phyloP scores from a whole-genome alignment of 2,888 invertebrate species.

The Reticulitermes lucifugus region DNA sequence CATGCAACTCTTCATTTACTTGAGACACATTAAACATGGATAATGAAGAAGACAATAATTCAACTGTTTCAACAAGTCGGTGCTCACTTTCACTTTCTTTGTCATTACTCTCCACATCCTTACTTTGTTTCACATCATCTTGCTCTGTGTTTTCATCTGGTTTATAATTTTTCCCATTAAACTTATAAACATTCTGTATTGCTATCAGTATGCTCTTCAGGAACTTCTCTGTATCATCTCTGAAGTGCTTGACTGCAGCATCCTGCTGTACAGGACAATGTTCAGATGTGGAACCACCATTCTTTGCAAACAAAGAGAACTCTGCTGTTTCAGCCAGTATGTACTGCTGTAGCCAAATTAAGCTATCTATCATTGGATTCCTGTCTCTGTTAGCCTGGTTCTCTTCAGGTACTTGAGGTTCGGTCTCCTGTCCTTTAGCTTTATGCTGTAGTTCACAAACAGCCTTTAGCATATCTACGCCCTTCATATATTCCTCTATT shows the following conservation, averaged over 20 bases:
- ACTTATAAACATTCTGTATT: slow-evolving; percentile 71
- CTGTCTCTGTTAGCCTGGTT: neutral
- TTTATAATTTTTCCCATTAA: slow-evolving; percentile 58
- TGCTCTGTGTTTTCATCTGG: slow-evolving; percentile 50
- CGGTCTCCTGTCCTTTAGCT: neutral
- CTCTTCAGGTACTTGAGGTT: too few relatives aligned
- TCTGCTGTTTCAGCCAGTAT: slow-evolving; percentile 54
- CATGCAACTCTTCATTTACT: slow-evolving; percentile 60
- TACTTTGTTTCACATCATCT: neutral
- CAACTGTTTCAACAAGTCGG: slow-evolving; percentile 75
- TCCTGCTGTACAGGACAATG: neutral
- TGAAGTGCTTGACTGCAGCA: neutral
- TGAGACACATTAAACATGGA: slow-evolving; percentile 69
- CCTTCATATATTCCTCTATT: slow-evolving; percentile 35
- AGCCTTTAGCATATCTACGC: slow-evolving; percentile 56
- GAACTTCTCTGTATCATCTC: slow-evolving; percentile 63
- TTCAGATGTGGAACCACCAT: neutral
- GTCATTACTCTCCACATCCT: neutral
- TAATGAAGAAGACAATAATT: slow-evolving; percentile 73
- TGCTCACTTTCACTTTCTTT: slow-evolving; percentile 63
- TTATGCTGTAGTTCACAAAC: neutral
- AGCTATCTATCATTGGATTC: slow-evolving; percentile 17
- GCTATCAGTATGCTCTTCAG: slow-evolving; percentile 68
- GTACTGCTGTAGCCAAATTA: neutral
- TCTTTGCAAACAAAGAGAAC: slow-evolving; percentile 49